These are phyloP conservation scores for Whitmania pigra DNA, from an alignment of 1,140 invertebrate species.

Conservation along the genomic window DNA sequence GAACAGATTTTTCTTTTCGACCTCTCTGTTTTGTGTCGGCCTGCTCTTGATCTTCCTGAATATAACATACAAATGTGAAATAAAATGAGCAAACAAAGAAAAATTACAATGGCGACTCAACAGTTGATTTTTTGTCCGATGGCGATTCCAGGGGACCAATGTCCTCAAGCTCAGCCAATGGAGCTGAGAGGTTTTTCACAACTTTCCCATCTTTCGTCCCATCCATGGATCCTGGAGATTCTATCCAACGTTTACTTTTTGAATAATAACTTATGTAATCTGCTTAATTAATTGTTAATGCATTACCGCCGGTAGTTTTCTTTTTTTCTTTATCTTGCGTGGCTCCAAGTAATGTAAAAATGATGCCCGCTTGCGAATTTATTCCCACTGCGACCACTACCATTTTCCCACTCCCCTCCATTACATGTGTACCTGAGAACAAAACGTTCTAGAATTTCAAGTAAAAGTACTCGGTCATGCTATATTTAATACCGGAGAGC, in stretches of 20 bases:
- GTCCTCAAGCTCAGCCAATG: constrained; percentile 2
- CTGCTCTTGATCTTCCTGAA: constrained; percentile 35
- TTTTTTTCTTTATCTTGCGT: constrained; percentile 81
- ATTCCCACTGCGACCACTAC: constrained; percentile 93
- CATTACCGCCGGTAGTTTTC: constrained; percentile 48
- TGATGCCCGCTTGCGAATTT: constrained; percentile 97
- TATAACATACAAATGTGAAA: not conserved
- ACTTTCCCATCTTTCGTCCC: no score
- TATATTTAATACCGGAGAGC: constrained; percentile 58
- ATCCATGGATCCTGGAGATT: no score
- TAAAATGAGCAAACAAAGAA: no score
- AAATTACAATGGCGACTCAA: constrained; percentile 50
- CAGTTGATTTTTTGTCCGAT: not conserved
- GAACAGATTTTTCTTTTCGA: constrained; percentile 73
- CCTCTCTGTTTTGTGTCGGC: constrained; percentile 38
- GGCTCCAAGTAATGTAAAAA: constrained; percentile 91
- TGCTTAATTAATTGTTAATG: no score
- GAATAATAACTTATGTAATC: no score
- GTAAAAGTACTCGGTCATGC: not conserved
- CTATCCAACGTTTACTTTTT: no score
- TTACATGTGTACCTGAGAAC: constrained; percentile 81
- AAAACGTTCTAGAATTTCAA: no score
- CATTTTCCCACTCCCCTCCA: constrained; percentile 99
- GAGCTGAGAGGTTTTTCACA: not conserved
- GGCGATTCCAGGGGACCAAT: not conserved